Evolutionary conservation across 2,888 invertebrate species (phyloP).

Genomic region (Bugula neritina): DNA sequence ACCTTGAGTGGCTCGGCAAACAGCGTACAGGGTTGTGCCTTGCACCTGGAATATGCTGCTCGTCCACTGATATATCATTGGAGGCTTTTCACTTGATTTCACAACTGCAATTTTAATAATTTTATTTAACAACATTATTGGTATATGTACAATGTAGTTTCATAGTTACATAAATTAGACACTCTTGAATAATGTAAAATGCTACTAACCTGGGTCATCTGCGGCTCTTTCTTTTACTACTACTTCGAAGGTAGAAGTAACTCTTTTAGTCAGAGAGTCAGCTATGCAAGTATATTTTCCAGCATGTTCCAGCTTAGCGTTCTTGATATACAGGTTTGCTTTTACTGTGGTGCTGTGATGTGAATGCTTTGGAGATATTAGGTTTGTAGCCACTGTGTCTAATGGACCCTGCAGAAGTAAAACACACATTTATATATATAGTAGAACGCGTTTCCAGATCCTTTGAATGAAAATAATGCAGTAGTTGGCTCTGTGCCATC

Average conservation of each 20-base stretch:
- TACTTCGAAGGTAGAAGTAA: background rate
- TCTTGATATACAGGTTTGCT: background rate
- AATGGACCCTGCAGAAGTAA: background rate
- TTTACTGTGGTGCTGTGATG: background rate
- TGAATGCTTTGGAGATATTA: background rate
- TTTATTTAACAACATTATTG: too few relatives aligned
- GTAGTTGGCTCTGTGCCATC: background rate
- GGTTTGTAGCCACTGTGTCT: background rate
- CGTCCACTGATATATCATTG: constrained; percentile 4
- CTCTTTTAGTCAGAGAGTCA: background rate
- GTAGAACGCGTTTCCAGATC: too few relatives aligned
- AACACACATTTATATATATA: too few relatives aligned
- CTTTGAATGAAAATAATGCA: too few relatives aligned
- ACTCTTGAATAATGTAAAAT: too few relatives aligned
- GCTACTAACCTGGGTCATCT: background rate
- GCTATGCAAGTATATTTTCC: constrained; percentile 22
- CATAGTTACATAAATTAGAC: too few relatives aligned
- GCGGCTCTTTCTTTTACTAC: background rate
- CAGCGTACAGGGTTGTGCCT: background rate
- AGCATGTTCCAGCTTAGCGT: background rate
- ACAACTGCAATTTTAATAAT: background rate
- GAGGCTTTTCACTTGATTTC: background rate
- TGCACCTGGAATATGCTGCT: background rate
- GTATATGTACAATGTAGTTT: too few relatives aligned
- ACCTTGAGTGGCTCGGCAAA: constrained; percentile 21